These are phyloP conservation scores for Mesorhabditis belari DNA, from an alignment of 2,888 invertebrate species.

Conservation along the genomic window DNA sequence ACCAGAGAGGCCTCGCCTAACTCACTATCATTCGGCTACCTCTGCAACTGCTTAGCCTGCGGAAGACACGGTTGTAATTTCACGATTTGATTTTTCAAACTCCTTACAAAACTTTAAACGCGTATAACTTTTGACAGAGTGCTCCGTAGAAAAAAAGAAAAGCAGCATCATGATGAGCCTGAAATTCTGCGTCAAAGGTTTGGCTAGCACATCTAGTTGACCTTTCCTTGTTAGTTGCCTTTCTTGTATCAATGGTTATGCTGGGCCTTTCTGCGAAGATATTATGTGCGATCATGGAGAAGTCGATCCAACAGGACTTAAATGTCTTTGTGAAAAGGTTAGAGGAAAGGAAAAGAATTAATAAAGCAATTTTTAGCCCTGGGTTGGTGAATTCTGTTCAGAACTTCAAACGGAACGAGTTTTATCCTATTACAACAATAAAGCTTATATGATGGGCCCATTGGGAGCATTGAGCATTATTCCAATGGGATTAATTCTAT, in stretches of 20 bases:
- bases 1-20: too few relatives aligned
- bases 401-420: constrained; percentile 18
- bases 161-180: too few relatives aligned
- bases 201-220: too few relatives aligned
- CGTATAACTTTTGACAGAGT: too few relatives aligned
- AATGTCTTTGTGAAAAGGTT: constrained; percentile 1
- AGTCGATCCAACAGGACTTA: constrained; percentile 4
- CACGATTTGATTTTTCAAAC: constrained; percentile 5
- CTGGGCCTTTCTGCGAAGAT: constrained; percentile 35
- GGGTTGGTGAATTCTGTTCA: constrained; percentile 23
- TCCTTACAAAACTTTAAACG: too few relatives aligned
- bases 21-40: too few relatives aligned
- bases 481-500: constrained; percentile 43
- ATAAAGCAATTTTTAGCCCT: constrained; percentile 10
- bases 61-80: too few relatives aligned
- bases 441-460: constrained; percentile 45
- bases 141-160: too few relatives aligned
- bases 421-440: constrained; percentile 26
- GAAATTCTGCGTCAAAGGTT: too few relatives aligned
- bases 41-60: too few relatives aligned
- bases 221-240: constrained; percentile 23
- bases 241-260: constrained; percentile 30
- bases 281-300: constrained; percentile 40
- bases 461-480: constrained; percentile 43
- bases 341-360: too few relatives aligned